Evolutionary conservation across 2,113 vertebrate genomes (phyloP).

Genomic region (Eretmochelys imbricata): DNA sequence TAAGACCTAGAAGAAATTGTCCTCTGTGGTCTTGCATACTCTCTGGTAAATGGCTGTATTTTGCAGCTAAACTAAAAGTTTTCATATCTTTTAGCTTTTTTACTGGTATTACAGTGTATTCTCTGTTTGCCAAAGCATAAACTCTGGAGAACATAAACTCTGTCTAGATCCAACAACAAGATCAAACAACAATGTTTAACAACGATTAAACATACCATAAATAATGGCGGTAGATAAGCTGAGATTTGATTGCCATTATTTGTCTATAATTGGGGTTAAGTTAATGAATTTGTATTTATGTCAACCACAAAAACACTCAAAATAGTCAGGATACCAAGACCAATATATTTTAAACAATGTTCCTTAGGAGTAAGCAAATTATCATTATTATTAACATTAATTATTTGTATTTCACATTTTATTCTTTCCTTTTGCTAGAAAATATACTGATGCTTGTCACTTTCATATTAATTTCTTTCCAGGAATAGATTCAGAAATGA

Average conservation of each 20-base stretch:
- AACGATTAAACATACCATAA: background rate
- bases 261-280: background rate
- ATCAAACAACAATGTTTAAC: too few relatives aligned
- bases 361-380: background rate
- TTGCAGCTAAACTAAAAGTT: background rate
- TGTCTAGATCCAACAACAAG: background rate
- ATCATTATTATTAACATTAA: background rate
- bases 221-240: background rate
- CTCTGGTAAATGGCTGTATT: background rate
- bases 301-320: background rate
- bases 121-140: background rate
- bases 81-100: background rate
- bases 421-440: slow-evolving; percentile 3
- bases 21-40: background rate
- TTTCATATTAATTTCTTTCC: slow-evolving; percentile 12
- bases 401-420: background rate
- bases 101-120: background rate
- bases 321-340: background rate
- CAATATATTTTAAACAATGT: background rate
- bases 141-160: background rate
- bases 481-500: slow-evolving; percentile 18
- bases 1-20: background rate
- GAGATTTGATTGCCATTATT: background rate
- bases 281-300: background rate
- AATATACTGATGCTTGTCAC: slow-evolving; percentile 23